Evolutionary conservation across 1,140 invertebrate genomes (phyloP).

Genomic region (Drosophila rufa): DNA sequence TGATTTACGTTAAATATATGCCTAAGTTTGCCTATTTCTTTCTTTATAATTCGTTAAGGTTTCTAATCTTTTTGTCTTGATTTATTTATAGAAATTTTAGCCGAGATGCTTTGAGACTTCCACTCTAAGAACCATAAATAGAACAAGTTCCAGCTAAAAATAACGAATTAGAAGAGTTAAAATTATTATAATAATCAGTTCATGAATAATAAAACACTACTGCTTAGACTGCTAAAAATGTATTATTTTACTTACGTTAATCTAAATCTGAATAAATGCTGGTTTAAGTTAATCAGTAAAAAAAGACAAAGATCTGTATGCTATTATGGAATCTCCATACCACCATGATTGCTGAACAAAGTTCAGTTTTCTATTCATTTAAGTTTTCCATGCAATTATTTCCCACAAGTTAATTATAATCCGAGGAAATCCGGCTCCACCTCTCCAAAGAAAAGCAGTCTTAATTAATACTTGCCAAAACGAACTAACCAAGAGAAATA

Average conservation of each 20-base stretch:
- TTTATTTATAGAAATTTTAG: background rate
- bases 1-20: constrained; percentile 8
- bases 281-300: background rate
- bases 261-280: background rate
- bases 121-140: background rate
- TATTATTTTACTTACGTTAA: background rate
- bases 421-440: background rate
- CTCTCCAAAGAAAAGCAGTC: background rate
- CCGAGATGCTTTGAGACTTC: background rate
- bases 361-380: constrained; percentile 3
- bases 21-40: background rate
- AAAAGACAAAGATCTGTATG: background rate
- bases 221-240: background rate
- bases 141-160: background rate
- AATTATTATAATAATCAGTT: too few relatives aligned
- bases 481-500: background rate
- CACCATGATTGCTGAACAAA: background rate
- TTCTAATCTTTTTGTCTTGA: background rate
- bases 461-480: background rate
- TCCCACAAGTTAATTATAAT: constrained; percentile 8
- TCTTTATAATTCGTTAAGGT: background rate
- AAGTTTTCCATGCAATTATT: constrained; percentile 16
- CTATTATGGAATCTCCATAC: background rate
- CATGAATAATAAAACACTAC: too few relatives aligned
- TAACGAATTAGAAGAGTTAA: background rate